Base-by-base conservation (phyloP, 2,113 vertebrate genomes). In the Anoplopoma fimbria region DNA sequence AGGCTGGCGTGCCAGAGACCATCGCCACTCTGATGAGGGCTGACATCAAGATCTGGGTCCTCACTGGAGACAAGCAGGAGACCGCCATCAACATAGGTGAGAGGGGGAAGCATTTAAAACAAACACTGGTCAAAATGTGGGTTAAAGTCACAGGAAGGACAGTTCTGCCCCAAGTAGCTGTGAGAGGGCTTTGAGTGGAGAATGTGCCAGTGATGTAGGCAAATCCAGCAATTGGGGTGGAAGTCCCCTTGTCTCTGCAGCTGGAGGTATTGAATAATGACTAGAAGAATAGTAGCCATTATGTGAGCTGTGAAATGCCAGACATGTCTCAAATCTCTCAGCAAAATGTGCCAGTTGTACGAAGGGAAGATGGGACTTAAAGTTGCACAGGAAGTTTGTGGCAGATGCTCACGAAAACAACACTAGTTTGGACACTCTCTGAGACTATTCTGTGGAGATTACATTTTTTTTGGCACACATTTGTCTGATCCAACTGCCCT, bases 11-110 rank as follows among this genome's bases (percentile, higher is more conserved):
- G 81, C 98, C 98, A 2, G 98, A 99, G 93, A 99, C 98, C 76
- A 99, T 99, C 90, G 93, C 96, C 80, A 97, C 97, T 2, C 94
- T 99, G 77, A 95, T 99, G 90, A 97, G 94, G 91, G 98, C 98
- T 42, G 96, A 97, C 91, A 99, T 99, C 87, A 98, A 97, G 93
- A 99, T 99, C 84, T 99, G 98, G 98, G 96, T 99, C 88, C 94
- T 99, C 91, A 99, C 98, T 0, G 98, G 98, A 53, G 98, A 99
- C 94, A 99, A 99, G 84, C 97, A 98, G 88, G 98, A 99, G 94
- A 99, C 98, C 0, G 98, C 97, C 85, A 96, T 99, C 51, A 99
- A 99, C 81, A 99, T 99, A 89, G 98, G 98, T 99, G 7, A 17
- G 47, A 49, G 63, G 95, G 49, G 95, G 49, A 42, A 40, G 23